A percentile compares a stretch with the other conserved stretches of the same genome.
Evolutionary conservation across 1,140 invertebrate species (phyloP).

Genomic region (Mactra quadrangularis): DNA sequence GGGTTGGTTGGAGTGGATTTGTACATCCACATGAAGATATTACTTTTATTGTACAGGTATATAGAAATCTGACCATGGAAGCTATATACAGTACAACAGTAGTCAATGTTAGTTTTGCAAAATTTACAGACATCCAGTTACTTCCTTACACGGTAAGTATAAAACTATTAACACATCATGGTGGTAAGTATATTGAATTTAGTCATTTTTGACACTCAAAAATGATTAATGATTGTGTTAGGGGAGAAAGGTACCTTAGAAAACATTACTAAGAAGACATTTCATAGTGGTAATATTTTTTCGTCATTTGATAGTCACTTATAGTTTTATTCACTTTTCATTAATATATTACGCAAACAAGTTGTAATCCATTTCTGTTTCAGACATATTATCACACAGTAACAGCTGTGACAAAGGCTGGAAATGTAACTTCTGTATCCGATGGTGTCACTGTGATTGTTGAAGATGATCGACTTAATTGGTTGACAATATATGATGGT

Average conservation of each 20-base stretch:
- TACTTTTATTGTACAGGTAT: constrained; percentile 17
- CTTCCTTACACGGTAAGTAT: background rate
- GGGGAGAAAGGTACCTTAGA: too few species aligned
- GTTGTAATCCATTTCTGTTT: too few species aligned
- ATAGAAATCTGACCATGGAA: background rate
- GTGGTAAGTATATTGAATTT: too few species aligned
- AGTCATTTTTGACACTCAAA: too few species aligned
- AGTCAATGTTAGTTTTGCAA: background rate
- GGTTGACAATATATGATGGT: constrained; percentile 9
- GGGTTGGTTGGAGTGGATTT: constrained; percentile 22
- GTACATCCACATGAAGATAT: constrained; percentile 41
- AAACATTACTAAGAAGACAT: too few species aligned
- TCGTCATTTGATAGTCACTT: too few species aligned
- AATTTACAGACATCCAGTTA: background rate
- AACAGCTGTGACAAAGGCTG: constrained; percentile 7
- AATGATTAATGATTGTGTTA: too few species aligned
- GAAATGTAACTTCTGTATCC: constrained; percentile 13
- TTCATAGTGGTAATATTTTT: too few species aligned
- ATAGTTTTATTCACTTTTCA: too few species aligned
- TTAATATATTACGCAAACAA: too few species aligned
- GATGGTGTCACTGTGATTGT: constrained; percentile 53
- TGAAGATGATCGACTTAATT: background rate
- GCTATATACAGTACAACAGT: background rate
- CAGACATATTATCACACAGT: constrained; percentile 41
- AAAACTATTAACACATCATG: too few species aligned